Conservation (phyloP, 1,140 invertebrate genomes). For the Brachionus rubens region DNA sequence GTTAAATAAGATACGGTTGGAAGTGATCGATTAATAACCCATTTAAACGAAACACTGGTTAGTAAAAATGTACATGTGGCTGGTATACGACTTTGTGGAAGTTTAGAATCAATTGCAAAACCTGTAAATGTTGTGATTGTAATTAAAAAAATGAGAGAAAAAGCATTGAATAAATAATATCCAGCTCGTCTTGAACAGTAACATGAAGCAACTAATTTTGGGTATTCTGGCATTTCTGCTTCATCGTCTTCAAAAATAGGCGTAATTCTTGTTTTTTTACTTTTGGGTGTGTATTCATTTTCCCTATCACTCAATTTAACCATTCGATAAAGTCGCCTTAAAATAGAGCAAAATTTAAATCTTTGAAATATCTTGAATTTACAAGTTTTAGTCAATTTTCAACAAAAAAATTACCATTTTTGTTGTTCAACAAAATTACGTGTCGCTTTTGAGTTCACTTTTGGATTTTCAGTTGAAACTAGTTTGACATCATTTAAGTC, state of each 20-base stretch:
- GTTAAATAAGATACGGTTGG: conserved; percentile 46
- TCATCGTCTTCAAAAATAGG: not conserved
- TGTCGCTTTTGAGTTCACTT: conserved; percentile 2
- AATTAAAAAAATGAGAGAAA: conserved; percentile 27
- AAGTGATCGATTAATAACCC: conserved; percentile 14
- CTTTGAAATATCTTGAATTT: too few species aligned
- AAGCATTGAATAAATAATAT: conserved; percentile 40
- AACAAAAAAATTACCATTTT: conserved; percentile 6
- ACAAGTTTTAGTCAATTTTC: not conserved
- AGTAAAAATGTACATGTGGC: conserved; percentile 7
- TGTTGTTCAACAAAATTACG: conserved; percentile 33
- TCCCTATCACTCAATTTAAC: not conserved
- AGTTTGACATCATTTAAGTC: not conserved
- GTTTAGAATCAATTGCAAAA: conserved; percentile 56
- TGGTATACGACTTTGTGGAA: conserved; percentile 53
- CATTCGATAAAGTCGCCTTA: conserved; percentile 31
- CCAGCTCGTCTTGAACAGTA: conserved; percentile 5
- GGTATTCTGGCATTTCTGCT: not conserved
- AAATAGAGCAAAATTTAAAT: not conserved
- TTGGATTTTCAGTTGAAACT: not conserved
- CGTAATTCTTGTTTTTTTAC: not conserved
- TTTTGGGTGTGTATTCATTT: not conserved
- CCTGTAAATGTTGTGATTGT: conserved; percentile 25
- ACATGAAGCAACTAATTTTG: conserved; percentile 42
- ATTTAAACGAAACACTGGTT: conserved; percentile 21